Percentiles rank a stretch among this genome's conserved stretches.
Evolutionary conservation across 2,888 invertebrate species (phyloP).

Genomic region (Caenorhabditis virilis): DNA sequence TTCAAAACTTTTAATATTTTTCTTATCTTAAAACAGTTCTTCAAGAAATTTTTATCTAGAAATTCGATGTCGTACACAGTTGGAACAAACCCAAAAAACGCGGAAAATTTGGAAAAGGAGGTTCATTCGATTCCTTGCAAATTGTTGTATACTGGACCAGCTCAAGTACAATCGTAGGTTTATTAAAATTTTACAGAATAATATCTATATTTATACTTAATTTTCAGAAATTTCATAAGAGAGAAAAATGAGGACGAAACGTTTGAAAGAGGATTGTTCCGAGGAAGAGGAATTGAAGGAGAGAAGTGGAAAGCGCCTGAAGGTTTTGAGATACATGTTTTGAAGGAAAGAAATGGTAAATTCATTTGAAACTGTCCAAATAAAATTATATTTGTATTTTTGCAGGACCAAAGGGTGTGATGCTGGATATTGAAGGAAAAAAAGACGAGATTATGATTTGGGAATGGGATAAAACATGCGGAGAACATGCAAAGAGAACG

Average conservation of each 20-base stretch:
- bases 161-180: slow-evolving; percentile 28
- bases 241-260: slow-evolving; percentile 21
- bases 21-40: not conserved
- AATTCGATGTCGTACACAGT: slow-evolving; percentile 11
- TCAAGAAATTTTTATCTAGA: not conserved
- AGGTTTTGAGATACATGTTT: slow-evolving; percentile 24
- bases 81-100: slow-evolving; percentile 9
- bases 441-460: slow-evolving; percentile 14
- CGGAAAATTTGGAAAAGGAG: slow-evolving; percentile 13
- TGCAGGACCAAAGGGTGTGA: slow-evolving; percentile 24
- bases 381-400: not conserved
- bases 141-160: slow-evolving; percentile 52
- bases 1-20: too few species aligned
- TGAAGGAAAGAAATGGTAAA: slow-evolving; percentile 35
- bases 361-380: not conserved
- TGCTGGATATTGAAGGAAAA: slow-evolving; percentile 21
- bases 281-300: slow-evolving; percentile 43
- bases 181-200: not conserved
- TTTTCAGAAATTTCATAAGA: slow-evolving; percentile 20
- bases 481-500: slow-evolving; percentile 26
- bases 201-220: too few species aligned
- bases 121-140: slow-evolving; percentile 56
- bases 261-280: slow-evolving; percentile 23
- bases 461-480: slow-evolving; percentile 37
- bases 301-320: slow-evolving; percentile 21